Evolutionary conservation across 2,888 invertebrate species (phyloP).

Genomic region (Isoperla grammatica): DNA sequence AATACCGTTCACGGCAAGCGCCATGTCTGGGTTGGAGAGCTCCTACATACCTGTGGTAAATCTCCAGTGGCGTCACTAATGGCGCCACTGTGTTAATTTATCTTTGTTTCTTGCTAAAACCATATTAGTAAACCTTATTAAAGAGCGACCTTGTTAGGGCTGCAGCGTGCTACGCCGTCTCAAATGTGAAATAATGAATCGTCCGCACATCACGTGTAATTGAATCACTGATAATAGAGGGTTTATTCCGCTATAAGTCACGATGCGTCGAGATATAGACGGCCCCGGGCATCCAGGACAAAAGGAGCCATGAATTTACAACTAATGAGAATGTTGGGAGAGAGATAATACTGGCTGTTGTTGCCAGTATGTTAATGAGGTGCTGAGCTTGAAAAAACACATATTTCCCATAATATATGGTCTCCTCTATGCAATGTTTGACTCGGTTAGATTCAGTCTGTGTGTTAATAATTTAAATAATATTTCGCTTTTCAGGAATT

Average conservation of each 20-base stretch:
- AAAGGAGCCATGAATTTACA: constrained; percentile 16
- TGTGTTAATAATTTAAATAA: too few relatives aligned
- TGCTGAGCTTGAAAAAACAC: neutral
- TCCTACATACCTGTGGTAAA: too few relatives aligned
- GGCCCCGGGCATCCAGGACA: too few relatives aligned
- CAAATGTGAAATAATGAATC: constrained; percentile 1
- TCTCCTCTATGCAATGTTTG: too few relatives aligned
- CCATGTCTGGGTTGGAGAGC: too few relatives aligned
- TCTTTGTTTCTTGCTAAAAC: neutral
- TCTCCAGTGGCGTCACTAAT: neutral
- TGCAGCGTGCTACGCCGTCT: neutral
- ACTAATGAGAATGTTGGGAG: constrained; percentile 11
- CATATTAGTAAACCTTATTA: constrained; percentile 7
- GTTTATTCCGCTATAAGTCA: constrained; percentile 15
- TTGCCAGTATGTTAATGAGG: constrained; percentile 13
- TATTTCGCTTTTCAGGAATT: too few relatives aligned
- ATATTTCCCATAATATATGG: too few relatives aligned
- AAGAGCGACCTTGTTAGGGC: constrained; percentile 10
- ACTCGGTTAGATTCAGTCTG: too few relatives aligned
- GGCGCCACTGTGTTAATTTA: neutral
- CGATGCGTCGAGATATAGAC: constrained; percentile 11
- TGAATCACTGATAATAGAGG: constrained; percentile 4
- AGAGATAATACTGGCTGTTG: neutral
- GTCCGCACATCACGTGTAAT: constrained; percentile 1
- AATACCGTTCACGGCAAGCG: too few relatives aligned